These are phyloP conservation scores for Tapera naevia DNA, from an alignment of 2,797 vertebrate genomes.

Conservation along the genomic window DNA sequence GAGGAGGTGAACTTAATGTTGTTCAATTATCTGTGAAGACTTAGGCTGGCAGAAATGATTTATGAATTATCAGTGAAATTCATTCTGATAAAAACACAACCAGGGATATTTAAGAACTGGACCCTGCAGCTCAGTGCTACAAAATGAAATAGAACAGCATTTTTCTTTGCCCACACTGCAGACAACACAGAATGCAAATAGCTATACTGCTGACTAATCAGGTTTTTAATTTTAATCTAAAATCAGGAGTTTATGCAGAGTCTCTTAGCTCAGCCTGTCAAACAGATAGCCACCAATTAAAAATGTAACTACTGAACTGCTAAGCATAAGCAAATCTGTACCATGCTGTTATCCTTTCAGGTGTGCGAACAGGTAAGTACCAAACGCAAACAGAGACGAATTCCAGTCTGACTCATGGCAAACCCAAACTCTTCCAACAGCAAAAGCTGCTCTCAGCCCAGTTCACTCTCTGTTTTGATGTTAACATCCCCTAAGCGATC, in stretches of 20 bases:
- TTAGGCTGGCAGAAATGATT: neutral
- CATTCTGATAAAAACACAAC: neutral
- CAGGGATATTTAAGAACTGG: neutral
- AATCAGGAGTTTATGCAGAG: neutral
- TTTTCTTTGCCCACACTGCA: neutral
- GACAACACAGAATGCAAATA: neutral
- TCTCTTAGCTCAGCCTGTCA: neutral
- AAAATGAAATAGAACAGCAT: neutral
- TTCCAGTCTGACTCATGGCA: neutral
- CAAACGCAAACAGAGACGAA: neutral
- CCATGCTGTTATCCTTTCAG: neutral
- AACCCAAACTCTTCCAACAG: neutral
- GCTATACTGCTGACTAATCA: neutral
- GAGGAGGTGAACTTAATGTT: neutral
- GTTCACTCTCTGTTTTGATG: neutral
- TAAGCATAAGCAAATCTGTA: neutral
- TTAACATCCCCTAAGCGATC: neutral
- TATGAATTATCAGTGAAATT: neutral
- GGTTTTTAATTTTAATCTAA: neutral
- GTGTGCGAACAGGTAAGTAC: neutral
- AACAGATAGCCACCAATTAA: neutral
- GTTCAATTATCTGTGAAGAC: constrained; percentile 11
- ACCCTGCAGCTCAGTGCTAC: neutral
- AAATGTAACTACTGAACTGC: accelerated
- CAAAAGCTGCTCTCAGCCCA: neutral